Base-by-base conservation (phyloP, 2,797 vertebrate species). In the Trachurus trachurus region DNA sequence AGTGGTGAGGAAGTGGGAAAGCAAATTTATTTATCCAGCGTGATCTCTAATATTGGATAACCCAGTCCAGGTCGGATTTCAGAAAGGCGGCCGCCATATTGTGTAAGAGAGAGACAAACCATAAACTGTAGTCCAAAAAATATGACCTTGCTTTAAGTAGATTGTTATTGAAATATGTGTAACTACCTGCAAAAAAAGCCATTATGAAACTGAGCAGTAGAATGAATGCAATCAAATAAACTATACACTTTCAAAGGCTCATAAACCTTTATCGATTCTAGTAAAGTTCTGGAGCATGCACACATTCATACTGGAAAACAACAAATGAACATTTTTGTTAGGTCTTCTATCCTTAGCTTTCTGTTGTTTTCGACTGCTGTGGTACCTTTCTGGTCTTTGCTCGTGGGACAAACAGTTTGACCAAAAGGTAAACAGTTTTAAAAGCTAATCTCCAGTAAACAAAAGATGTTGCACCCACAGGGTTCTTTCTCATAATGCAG, bases 11-110 rank as follows among this genome's bases (percentile, higher is more conserved):
- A 76, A 81, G 85, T 56, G 52, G 74, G 59, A 77, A 71, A 74
- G 61, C 59, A 83, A 85, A 92, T 79, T 16, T 76, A 77, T 89
- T 89, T 78, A 89, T 84, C 68, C 49, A 65, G 71, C 74, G 59
- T 83, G 84, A 86, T 86, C 71, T 53, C 78, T 73, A 59, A 72
- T 80, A 83, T 84, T 53, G 54, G 79, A 88, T 79, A 74, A 74
- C 19, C 22, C 21, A 50, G 37, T 71, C 68, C 61, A 82, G 80
- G 70, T 78, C 85, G 67, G 53, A 62, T 87, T 86, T 83, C 83
- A 85, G 3, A 56, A 44, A 78, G 37, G 49, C 29, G 31, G 49
- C 39, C n/a, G 29, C 8, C 64, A 9, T 42, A 21, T 68, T 50
- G 10, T 21, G 37, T 31, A 9, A 1, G 10, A n/a, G 21, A 29